Evolutionary conservation across 2,888 invertebrate genomes (phyloP).

Genomic region (Morinoia aosen): DNA sequence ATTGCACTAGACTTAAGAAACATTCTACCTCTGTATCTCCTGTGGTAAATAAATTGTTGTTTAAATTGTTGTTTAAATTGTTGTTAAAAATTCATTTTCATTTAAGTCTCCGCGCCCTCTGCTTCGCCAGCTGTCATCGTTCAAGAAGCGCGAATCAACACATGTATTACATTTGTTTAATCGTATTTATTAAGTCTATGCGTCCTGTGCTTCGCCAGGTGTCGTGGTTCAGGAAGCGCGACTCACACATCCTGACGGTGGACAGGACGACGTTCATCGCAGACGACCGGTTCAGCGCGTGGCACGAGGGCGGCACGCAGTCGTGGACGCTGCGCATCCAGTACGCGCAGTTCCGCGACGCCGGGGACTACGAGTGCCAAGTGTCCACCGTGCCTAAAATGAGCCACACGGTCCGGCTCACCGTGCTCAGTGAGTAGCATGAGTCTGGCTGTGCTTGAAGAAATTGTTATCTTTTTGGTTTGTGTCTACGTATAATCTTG

Average conservation of each 20-base stretch:
- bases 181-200: neutral
- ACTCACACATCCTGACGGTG: slow-evolving; percentile 69
- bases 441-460: too few species aligned
- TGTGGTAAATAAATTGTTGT: too few species aligned
- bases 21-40: too few species aligned
- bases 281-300: slow-evolving; percentile 91
- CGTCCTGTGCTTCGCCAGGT: slow-evolving; percentile 63
- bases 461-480: too few species aligned
- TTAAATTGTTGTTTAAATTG: too few species aligned
- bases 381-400: slow-evolving; percentile 70
- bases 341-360: slow-evolving; percentile 68
- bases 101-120: neutral
- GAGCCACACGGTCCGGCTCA: slow-evolving; percentile 69
- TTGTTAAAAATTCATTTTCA: neutral
- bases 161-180: neutral
- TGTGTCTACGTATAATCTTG: too few species aligned
- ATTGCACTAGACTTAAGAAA: too few species aligned
- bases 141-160: neutral
- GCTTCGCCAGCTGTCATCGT: neutral
- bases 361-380: slow-evolving; percentile 71
- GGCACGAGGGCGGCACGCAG: slow-evolving; percentile 85
- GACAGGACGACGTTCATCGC: slow-evolving; percentile 83
- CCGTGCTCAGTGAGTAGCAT: slow-evolving; percentile 69
- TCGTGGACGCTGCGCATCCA: slow-evolving; percentile 89
- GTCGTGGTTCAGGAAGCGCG: slow-evolving; percentile 69